phyloP scores from a whole-genome alignment of 2,797 vertebrate genomes.

The Siniperca undulata region DNA sequence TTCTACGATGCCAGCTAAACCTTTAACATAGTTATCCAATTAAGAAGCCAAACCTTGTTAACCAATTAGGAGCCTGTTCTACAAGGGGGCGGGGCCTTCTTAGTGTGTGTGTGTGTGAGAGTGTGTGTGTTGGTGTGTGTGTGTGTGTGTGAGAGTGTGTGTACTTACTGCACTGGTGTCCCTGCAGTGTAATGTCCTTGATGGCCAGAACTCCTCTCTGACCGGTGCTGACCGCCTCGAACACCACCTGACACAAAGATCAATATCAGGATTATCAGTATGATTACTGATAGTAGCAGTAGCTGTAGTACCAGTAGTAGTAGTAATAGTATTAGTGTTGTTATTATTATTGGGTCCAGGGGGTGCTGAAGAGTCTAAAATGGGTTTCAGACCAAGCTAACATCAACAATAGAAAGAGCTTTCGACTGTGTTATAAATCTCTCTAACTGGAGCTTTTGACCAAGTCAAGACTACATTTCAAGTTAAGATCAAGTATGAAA shows the following conservation, averaged over 20 bases:
- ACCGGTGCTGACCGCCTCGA: conserved; percentile 92
- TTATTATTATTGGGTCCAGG: background rate
- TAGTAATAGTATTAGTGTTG: background rate
- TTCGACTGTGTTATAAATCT: too few species aligned
- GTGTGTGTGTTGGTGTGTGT: conserved; percentile 29
- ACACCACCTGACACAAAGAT: conserved; percentile 87
- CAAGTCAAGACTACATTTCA: too few species aligned
- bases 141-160: conserved; percentile 29
- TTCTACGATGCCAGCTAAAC: conserved; percentile 59
- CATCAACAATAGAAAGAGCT: too few species aligned
- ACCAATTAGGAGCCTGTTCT: conserved; percentile 59
- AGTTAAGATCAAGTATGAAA: too few species aligned
- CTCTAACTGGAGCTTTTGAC: too few species aligned
- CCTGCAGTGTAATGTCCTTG: conserved; percentile 93
- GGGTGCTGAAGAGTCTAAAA: background rate
- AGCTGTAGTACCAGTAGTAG: background rate
- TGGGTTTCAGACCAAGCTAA: background rate
- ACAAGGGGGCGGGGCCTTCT: conserved; percentile 39
- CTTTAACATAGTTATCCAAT: conserved; percentile 72
- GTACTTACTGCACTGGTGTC: conserved; percentile 95
- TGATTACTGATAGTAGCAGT: background rate
- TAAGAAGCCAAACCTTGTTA: conserved; percentile 66
- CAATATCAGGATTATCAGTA: background rate
- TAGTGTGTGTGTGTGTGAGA: conserved; percentile 25
- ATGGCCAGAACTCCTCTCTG: conserved; percentile 92